These are phyloP conservation scores for Philaethria dido DNA, from an alignment of 2,888 invertebrate genomes.

Conservation along the genomic window DNA sequence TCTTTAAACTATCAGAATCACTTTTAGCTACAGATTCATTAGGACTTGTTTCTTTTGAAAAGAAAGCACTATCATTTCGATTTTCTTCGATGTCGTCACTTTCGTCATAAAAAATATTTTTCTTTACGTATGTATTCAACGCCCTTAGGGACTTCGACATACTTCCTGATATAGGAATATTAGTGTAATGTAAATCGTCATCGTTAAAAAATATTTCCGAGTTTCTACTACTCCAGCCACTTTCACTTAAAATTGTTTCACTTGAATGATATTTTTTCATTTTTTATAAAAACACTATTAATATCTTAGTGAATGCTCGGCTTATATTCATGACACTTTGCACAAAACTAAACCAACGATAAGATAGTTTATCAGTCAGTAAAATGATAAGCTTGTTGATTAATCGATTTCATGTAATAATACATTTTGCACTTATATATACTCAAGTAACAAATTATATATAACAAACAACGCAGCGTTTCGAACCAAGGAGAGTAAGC, in stretches of 20 bases:
- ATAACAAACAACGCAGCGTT: constrained; percentile 41
- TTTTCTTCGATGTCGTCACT: constrained; percentile 53
- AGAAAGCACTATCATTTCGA: constrained; percentile 65
- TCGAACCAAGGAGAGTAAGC: constrained; percentile 60
- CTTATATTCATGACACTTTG: constrained; percentile 45
- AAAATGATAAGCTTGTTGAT: constrained; percentile 47
- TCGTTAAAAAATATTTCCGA: constrained; percentile 50
- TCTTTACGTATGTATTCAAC: constrained; percentile 74
- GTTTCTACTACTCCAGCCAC: constrained; percentile 45
- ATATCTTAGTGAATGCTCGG: constrained; percentile 29
- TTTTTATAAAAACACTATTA: constrained; percentile 43
- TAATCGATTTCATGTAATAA: constrained; percentile 47
- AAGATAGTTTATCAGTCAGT: constrained; percentile 61
- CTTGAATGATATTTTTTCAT: constrained; percentile 42
- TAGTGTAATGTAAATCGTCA: constrained; percentile 72
- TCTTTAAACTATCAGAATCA: constrained; percentile 68
- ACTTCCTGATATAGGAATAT: constrained; percentile 66
- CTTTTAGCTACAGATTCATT: constrained; percentile 67
- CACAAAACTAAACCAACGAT: constrained; percentile 53
- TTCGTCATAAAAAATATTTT: constrained; percentile 72
- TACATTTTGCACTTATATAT: constrained; percentile 30
- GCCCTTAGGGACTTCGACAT: constrained; percentile 72
- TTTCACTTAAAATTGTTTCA: constrained; percentile 40
- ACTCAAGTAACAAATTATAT: constrained; percentile 48
- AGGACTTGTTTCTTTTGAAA: constrained; percentile 75